Evolutionary conservation across 1,140 invertebrate genomes (phyloP).

Genomic region (Oryctes rhinoceros): DNA sequence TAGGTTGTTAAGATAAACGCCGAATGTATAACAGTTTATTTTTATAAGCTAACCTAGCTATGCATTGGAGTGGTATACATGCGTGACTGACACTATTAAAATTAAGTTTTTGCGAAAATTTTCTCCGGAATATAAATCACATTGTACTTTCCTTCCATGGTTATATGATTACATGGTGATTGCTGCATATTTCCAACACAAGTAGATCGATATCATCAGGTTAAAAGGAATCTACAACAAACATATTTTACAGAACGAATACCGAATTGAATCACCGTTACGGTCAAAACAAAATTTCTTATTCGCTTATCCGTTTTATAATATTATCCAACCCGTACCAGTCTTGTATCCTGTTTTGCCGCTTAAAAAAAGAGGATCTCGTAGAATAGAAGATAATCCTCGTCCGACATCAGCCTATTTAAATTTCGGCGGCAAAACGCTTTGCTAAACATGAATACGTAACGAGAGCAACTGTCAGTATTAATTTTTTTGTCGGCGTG

Average conservation of each 20-base stretch:
- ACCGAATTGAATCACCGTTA: too few species aligned
- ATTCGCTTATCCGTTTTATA: too few species aligned
- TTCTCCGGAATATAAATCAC: conserved; percentile 6
- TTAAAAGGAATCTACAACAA: not conserved
- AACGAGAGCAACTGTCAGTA: not conserved
- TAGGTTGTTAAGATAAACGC: too few species aligned
- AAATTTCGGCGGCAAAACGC: not conserved
- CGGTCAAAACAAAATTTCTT: too few species aligned
- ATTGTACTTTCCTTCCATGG: not conserved
- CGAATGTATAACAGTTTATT: too few species aligned
- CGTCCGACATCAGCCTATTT: not conserved
- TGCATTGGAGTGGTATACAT: not conserved
- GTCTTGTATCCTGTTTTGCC: too few species aligned
- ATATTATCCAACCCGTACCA: too few species aligned
- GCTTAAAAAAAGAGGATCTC: too few species aligned
- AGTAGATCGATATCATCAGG: not conserved
- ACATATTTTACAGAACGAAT: too few species aligned
- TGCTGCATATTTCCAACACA: not conserved
- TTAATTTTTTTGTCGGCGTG: not conserved
- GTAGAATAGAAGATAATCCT: not conserved
- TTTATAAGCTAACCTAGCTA: not conserved
- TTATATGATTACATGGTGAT: conserved; percentile 1
- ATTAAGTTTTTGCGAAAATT: not conserved
- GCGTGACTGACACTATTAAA: not conserved
- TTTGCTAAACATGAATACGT: not conserved